These are phyloP conservation scores for Bubalus kerabau DNA, from an alignment of 2,113 vertebrate genomes.

Conservation along the genomic window DNA sequence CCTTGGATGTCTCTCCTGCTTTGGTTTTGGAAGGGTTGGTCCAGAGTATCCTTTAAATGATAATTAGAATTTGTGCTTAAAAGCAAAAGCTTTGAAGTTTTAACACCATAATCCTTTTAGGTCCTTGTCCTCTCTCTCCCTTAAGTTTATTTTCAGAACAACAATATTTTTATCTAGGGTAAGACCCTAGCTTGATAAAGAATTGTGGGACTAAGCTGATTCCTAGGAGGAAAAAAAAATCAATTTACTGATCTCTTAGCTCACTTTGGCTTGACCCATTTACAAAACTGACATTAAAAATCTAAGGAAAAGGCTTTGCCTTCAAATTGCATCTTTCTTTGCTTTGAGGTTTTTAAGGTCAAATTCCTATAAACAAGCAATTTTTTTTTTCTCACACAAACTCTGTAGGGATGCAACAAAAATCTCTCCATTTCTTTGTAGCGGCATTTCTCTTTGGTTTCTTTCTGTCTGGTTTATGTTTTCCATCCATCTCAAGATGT, in stretches of 20 bases:
- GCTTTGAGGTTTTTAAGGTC: slow-evolving; percentile 41
- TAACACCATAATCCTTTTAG: slow-evolving; percentile 36
- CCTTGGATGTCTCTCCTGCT: background rate
- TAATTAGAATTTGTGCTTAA: slow-evolving; percentile 54
- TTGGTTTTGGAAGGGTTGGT: slow-evolving; percentile 27
- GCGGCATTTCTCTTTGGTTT: background rate
- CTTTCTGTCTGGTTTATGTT: background rate
- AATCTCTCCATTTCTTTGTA: background rate
- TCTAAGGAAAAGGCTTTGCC: slow-evolving; percentile 32
- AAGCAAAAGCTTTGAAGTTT: slow-evolving; percentile 35
- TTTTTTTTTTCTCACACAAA: background rate
- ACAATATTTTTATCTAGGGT: slow-evolving; percentile 40
- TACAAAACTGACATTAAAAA: slow-evolving; percentile 36
- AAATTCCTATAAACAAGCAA: slow-evolving; percentile 41
- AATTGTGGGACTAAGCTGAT: slow-evolving; percentile 5
- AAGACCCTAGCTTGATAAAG: slow-evolving; percentile 24
- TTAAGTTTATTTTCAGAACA: slow-evolving; percentile 39
- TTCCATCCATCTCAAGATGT: background rate
- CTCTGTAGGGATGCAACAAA: background rate
- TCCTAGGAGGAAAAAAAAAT: slow-evolving; percentile 32
- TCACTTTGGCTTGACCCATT: slow-evolving; percentile 26
- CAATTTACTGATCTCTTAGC: background rate
- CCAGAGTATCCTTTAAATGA: slow-evolving; percentile 9
- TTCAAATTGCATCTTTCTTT: slow-evolving; percentile 10
- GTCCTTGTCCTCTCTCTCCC: background rate